Percentiles rank a stretch among this genome's conserved stretches.
Conservation (phyloP, 2,797 vertebrate genomes). For the Lagorchestes hirsutus region DNA sequence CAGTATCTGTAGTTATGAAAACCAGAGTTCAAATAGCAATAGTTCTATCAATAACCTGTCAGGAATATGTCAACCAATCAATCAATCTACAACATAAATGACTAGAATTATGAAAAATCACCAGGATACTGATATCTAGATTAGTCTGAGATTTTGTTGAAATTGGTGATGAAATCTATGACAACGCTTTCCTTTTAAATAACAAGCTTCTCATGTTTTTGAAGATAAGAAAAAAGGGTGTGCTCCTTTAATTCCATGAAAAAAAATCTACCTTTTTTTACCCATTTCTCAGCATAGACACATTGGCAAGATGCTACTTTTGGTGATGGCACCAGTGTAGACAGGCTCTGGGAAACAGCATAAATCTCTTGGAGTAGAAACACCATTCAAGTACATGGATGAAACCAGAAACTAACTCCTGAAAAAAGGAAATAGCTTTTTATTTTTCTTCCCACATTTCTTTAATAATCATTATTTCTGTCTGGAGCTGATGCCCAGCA, state of each 20-base stretch:
- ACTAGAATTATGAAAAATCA: neutral
- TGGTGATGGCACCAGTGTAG: neutral
- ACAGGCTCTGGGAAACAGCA: slow-evolving; percentile 31
- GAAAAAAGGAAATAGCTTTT: slow-evolving; percentile 8
- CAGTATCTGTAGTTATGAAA: neutral
- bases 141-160: neutral
- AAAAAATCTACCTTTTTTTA: slow-evolving; percentile 5
- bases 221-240: slow-evolving; percentile 35
- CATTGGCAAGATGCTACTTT: neutral
- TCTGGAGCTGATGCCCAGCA: neutral
- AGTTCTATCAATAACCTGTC: neutral
- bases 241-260: slow-evolving; percentile 61
- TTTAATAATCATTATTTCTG: slow-evolving; percentile 38
- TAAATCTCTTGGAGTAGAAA: slow-evolving; percentile 48
- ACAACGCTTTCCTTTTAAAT: slow-evolving; percentile 56
- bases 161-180: slow-evolving; percentile 58
- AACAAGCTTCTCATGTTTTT: slow-evolving; percentile 40
- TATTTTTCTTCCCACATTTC: neutral
- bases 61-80: neutral
- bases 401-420: slow-evolving; percentile 9
- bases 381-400: neutral
- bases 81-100: neutral
- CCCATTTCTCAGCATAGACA: neutral
- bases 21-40: neutral
- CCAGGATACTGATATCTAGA: neutral